phyloP scores from a whole-genome alignment of 2,888 invertebrate species.

The Erannis defoliaria region DNA sequence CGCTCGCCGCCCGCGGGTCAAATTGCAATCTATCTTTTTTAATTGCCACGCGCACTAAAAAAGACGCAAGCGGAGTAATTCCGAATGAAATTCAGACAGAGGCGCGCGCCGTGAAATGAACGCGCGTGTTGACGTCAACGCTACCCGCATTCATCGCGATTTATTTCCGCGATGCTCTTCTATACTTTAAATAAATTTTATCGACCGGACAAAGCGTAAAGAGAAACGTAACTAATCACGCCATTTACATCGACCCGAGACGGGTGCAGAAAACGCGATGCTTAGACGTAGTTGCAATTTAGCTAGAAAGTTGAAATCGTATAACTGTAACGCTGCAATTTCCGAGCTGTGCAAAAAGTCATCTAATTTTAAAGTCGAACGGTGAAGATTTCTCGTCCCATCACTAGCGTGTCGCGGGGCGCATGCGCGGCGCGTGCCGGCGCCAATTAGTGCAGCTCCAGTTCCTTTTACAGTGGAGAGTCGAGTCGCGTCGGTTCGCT shows the following conservation, averaged over 20 bases:
- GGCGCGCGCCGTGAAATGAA: slow-evolving; percentile 78
- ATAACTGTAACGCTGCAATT: slow-evolving; percentile 70
- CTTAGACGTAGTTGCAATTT: slow-evolving; percentile 55
- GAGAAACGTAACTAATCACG: slow-evolving; percentile 65
- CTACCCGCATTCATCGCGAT: slow-evolving; percentile 56
- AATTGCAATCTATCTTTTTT: slow-evolving; percentile 84
- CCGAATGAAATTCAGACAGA: slow-evolving; percentile 69
- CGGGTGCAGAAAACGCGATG: slow-evolving; percentile 52
- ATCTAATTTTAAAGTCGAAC: slow-evolving; percentile 74
- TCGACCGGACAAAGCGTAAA: slow-evolving; percentile 62
- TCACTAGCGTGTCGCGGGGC: slow-evolving; percentile 77
- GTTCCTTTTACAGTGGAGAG: slow-evolving; percentile 80
- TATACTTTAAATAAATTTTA: slow-evolving; percentile 51
- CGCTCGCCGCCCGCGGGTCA: slow-evolving; percentile 81
- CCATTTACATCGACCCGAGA: slow-evolving; percentile 47
- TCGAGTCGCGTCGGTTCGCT: slow-evolving; percentile 54
- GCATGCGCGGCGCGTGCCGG: slow-evolving; percentile 82
- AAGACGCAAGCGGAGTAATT: slow-evolving; percentile 72
- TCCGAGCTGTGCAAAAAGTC: slow-evolving; percentile 75
- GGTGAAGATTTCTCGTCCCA: slow-evolving; percentile 83
- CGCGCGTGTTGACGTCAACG: slow-evolving; percentile 54
- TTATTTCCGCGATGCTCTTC: slow-evolving; percentile 73
- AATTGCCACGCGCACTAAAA: slow-evolving; percentile 78
- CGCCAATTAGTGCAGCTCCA: slow-evolving; percentile 86
- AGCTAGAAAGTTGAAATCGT: slow-evolving; percentile 68